A percentile compares a stretch with the other conserved stretches of the same genome.
Conservation (phyloP, 2,113 vertebrate species). For the Sander vitreus region DNA sequence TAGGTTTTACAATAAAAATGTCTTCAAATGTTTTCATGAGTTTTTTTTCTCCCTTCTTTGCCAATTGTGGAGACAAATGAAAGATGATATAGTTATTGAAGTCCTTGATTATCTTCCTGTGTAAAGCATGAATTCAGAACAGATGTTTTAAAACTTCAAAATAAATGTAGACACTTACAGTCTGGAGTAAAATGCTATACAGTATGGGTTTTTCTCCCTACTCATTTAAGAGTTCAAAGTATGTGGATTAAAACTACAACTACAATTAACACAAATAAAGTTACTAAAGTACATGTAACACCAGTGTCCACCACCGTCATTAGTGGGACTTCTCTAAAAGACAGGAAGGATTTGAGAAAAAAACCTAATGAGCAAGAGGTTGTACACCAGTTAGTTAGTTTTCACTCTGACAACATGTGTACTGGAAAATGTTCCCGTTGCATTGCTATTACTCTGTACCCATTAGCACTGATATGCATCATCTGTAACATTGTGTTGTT, state of each 20-base stretch:
- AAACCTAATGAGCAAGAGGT: accelerated
- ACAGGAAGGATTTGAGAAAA: conserved; percentile 32
- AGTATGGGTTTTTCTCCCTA: not conserved
- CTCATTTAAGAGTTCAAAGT: not conserved
- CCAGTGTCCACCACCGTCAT: not conserved
- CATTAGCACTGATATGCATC: conserved; percentile 76
- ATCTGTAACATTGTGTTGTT: conserved; percentile 84
- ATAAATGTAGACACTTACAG: not conserved
- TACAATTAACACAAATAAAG: not conserved
- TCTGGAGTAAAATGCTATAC: not conserved
- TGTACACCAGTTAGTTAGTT: not conserved
- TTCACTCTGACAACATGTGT: conserved; percentile 75
- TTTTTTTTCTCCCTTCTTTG: not conserved
- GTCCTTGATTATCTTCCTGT: not conserved
- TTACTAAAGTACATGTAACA: not conserved
- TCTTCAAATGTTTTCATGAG: not conserved
- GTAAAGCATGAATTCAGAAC: not conserved
- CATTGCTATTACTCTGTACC: conserved; percentile 79
- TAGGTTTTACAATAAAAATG: not conserved
- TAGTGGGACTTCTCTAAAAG: conserved; percentile 2
- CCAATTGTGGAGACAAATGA: not conserved
- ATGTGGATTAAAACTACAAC: not conserved
- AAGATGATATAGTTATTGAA: not conserved
- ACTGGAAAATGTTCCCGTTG: conserved; percentile 80
- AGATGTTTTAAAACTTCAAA: not conserved